phyloP scores from a whole-genome alignment of 2,113 vertebrate genomes.

The Piprites chloris region DNA sequence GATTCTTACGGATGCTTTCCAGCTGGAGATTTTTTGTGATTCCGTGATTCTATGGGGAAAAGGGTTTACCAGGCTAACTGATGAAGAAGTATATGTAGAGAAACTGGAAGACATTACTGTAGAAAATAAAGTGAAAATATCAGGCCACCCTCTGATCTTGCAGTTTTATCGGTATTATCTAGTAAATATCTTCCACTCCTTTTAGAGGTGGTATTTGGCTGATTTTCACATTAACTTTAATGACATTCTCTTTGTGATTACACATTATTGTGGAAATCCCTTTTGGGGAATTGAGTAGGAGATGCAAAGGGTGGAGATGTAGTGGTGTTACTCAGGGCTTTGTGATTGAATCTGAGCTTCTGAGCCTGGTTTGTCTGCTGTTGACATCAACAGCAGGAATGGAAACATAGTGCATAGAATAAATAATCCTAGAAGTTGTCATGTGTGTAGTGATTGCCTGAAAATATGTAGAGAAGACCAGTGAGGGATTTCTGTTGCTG shows the following conservation, averaged over 20 bases:
- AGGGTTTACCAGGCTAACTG: background rate
- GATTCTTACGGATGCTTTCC: background rate
- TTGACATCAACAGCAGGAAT: background rate
- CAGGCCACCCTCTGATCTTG: background rate
- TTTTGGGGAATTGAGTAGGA: constrained; percentile 6
- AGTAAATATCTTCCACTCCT: background rate
- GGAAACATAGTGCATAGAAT: background rate
- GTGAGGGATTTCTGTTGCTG: constrained; percentile 13
- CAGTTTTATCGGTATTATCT: background rate
- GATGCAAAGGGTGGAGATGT: background rate
- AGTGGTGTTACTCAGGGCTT: background rate
- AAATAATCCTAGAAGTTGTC: background rate
- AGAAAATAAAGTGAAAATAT: background rate
- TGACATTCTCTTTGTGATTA: constrained; percentile 38
- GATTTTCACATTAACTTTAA: constrained; percentile 52
- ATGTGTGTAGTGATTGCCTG: background rate
- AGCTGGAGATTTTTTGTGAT: background rate
- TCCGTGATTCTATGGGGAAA: background rate
- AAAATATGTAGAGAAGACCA: constrained; percentile 27
- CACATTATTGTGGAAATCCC: background rate
- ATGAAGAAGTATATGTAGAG: background rate
- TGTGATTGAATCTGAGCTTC: constrained; percentile 2
- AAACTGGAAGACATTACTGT: background rate
- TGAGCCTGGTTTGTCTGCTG: background rate
- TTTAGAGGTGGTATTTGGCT: background rate